A percentile compares a stretch with the other conserved stretches of the same genome.
phyloP scores from a whole-genome alignment of 2,888 invertebrate genomes.

The Catonia carolina region DNA sequence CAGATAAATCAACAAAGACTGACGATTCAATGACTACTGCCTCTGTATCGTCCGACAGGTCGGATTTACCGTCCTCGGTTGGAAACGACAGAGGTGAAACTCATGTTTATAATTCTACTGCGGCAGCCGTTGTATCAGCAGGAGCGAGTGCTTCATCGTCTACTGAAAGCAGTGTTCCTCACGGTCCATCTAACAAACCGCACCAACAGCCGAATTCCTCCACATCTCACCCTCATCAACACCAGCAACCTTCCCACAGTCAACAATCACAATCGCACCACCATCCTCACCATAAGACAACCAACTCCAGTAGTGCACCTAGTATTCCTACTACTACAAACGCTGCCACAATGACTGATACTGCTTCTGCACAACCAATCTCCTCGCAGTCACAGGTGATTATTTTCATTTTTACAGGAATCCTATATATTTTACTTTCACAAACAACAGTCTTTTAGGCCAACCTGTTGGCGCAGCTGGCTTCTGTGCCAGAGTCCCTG shows the following conservation, averaged over 20 bases:
- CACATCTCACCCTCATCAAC: conserved; percentile 9
- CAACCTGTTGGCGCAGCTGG: too few relatives aligned
- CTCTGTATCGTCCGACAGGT: not conserved
- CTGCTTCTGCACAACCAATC: conserved; percentile 35
- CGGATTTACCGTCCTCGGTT: not conserved
- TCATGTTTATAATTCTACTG: conserved; percentile 2
- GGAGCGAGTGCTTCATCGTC: not conserved
- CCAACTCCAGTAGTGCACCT: too few relatives aligned
- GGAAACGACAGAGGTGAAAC: not conserved
- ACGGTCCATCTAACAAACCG: not conserved
- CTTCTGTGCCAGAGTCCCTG: too few relatives aligned
- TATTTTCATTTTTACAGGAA: too few relatives aligned
- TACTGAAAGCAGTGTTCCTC: not conserved
- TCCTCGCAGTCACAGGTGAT: conserved; percentile 33
- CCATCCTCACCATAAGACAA: too few relatives aligned
- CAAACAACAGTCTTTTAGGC: too few relatives aligned
- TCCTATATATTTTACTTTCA: not conserved
- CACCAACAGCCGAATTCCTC: conserved; percentile 12
- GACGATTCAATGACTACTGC: conserved; percentile 43
- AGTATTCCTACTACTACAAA: conserved; percentile 44
- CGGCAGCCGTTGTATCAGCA: not conserved
- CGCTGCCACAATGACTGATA: conserved; percentile 50
- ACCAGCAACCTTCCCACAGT: not conserved
- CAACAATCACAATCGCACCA: too few relatives aligned
- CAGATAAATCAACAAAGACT: conserved; percentile 66